Evolutionary conservation across 2,113 vertebrate species (phyloP), one percentile per base, ranked within the genome.

Genomic region (Fulmarus glacialis): DNA sequence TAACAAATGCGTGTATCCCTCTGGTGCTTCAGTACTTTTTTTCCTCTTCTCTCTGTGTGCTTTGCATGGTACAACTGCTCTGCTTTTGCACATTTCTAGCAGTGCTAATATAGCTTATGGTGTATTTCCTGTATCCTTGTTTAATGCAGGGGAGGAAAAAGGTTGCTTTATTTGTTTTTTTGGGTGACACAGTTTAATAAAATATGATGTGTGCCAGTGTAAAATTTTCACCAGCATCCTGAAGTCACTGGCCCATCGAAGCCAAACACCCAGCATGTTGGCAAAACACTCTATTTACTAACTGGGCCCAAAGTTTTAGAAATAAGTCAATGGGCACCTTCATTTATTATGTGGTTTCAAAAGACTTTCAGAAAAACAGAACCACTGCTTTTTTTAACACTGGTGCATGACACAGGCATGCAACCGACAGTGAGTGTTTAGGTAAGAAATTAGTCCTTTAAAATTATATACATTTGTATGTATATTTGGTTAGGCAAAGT

Each of bases 1-100:
- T 99, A 99, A 99, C 98, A 97, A 98, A 98, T 98, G 94, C 60
- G 68, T 98, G 94, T 99, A 78, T 98, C 97, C 97, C 96, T 98
- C 88, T 98, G 97, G 88, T 97, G 97, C 98, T 97, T 98, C 93
- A 83, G 87, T 96, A 94, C 95, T 93, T 97, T 97, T 96, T 98
- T 97, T 94, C 92, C 91, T 97, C 82, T 97, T 97, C 34, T 93
- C 94, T 97, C 92, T 93, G 98, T 98, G 99, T 98, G 98, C 55
- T 94, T 87, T 96, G 98, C 98, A 98, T 97, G 98, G 43, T 94
- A 82, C 42, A 93, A 86, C 66, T 87, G 81, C 87, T 95, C 87
- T 93, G 93, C 97, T 97, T 98, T 94, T 93, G 93, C 90, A 95
- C 92, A 97, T 98, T 96, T 96, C 96, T 96, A 95, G 96, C 74